Conservation (phyloP, 2,113 vertebrate species). For the Xenopus borealis region DNA sequence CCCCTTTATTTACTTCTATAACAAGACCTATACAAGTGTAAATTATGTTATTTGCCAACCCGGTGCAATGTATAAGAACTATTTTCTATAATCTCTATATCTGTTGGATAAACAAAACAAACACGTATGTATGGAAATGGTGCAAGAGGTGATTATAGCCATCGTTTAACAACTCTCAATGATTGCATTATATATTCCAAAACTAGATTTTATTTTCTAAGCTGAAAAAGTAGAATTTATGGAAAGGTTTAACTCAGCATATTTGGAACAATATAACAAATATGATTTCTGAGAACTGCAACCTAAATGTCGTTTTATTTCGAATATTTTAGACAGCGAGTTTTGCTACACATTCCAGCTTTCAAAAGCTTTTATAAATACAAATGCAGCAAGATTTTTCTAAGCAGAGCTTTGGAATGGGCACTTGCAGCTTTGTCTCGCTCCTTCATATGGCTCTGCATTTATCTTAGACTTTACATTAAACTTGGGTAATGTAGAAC, state of each 20-base stretch:
- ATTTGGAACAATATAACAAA: conserved; percentile 4
- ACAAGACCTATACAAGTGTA: no score
- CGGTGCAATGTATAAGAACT: no score
- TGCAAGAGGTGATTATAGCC: conserved; percentile 19
- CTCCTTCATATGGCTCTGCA: background rate
- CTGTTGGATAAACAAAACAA: conserved; percentile 4
- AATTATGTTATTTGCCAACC: no score
- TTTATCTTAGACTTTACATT: background rate
- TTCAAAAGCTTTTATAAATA: conserved; percentile 14
- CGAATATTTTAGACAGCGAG: conserved; percentile 17
- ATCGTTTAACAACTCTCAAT: conserved; percentile 30
- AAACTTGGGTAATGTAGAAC: background rate
- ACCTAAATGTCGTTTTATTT: conserved; percentile 25
- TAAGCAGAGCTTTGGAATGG: background rate
- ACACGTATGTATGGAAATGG: background rate
- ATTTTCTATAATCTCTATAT: background rate
- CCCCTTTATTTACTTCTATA: no score
- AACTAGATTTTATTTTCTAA: conserved; percentile 18
- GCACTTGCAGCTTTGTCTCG: background rate
- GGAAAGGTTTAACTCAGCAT: conserved; percentile 25
- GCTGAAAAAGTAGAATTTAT: conserved; percentile 18
- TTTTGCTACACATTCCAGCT: conserved; percentile 12
- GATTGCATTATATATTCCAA: conserved; percentile 38
- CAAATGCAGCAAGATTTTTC: background rate
- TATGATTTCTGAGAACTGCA: conserved; percentile 4